Evolutionary conservation across 2,113 vertebrate genomes (phyloP).

Genomic region (Deroptyus accipitrinus): DNA sequence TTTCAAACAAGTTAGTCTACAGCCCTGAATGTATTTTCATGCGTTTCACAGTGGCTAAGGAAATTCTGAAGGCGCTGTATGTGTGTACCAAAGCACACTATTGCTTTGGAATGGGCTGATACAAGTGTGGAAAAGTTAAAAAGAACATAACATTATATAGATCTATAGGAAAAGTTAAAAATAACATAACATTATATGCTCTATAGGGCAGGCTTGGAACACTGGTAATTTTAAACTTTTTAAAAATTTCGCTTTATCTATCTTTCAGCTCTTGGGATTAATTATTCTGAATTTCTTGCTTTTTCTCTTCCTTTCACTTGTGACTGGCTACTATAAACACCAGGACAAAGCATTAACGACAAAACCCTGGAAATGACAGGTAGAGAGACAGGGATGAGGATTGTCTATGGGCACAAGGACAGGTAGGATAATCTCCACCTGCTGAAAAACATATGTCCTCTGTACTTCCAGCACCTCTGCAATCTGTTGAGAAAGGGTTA

Average conservation of each 20-base stretch:
- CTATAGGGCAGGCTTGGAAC: not conserved
- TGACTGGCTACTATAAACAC: not conserved
- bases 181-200: too few relatives aligned
- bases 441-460: not conserved
- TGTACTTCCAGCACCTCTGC: not conserved
- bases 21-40: not conserved
- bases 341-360: not conserved
- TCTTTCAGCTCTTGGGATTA: not conserved
- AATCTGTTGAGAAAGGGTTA: not conserved
- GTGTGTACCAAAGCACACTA: not conserved
- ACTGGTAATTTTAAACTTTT: not conserved
- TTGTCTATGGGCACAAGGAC: not conserved
- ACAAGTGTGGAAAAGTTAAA: not conserved
- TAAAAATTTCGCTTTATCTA: not conserved
- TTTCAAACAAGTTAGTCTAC: not conserved
- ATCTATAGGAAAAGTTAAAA: not conserved
- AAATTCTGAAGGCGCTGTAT: not conserved
- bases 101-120: not conserved
- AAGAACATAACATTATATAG: not conserved
- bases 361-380: not conserved
- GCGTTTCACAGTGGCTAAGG: not conserved
- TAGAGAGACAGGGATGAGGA: not conserved
- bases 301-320: not conserved
- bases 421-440: not conserved
- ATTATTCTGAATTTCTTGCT: not conserved